These are phyloP conservation scores for Nothobranchius kuhntae DNA, from an alignment of 2,113 vertebrate genomes.

Conservation along the genomic window DNA sequence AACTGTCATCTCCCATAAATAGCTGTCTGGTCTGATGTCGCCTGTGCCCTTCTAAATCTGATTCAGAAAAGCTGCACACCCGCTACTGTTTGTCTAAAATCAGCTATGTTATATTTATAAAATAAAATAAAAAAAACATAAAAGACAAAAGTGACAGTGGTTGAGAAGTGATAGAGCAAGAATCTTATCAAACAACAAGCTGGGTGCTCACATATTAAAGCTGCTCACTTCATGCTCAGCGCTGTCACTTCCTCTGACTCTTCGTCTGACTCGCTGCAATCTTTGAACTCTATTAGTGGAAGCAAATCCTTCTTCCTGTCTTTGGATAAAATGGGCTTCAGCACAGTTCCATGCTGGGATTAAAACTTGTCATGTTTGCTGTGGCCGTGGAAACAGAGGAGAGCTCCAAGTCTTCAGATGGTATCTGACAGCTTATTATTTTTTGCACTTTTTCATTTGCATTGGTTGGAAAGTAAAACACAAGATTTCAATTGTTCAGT, in stretches of 20 bases:
- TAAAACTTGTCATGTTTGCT: slow-evolving; percentile 79
- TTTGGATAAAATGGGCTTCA: slow-evolving; percentile 75
- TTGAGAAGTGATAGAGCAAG: slow-evolving; percentile 45
- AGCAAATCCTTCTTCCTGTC: slow-evolving; percentile 70
- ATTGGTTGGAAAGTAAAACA: slow-evolving; percentile 51
- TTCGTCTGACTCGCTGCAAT: slow-evolving; percentile 77
- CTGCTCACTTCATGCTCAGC: slow-evolving; percentile 41
- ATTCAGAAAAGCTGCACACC: slow-evolving; percentile 65
- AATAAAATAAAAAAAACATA: slow-evolving; percentile 21
- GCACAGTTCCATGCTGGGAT: slow-evolving; percentile 74
- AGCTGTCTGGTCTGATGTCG: slow-evolving; percentile 87
- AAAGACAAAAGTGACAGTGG: slow-evolving; percentile 40
- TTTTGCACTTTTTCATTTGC: slow-evolving; percentile 54
- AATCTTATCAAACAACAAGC: slow-evolving; percentile 49
- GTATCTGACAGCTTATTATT: slow-evolving; percentile 74
- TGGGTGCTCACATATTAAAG: slow-evolving; percentile 26
- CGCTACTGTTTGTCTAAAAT: slow-evolving; percentile 54
- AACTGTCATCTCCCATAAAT: slow-evolving; percentile 99
- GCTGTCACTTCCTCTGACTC: slow-evolving; percentile 71
- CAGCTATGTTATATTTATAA: slow-evolving; percentile 29
- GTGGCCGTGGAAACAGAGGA: slow-evolving; percentile 57
- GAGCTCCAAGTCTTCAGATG: slow-evolving; percentile 60
- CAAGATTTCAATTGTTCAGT: not conserved
- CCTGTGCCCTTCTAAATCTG: slow-evolving; percentile 59
- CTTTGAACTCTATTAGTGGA: slow-evolving; percentile 81